Evolutionary conservation across 2,797 vertebrate species (phyloP).

Genomic region (Danio tinwini): DNA sequence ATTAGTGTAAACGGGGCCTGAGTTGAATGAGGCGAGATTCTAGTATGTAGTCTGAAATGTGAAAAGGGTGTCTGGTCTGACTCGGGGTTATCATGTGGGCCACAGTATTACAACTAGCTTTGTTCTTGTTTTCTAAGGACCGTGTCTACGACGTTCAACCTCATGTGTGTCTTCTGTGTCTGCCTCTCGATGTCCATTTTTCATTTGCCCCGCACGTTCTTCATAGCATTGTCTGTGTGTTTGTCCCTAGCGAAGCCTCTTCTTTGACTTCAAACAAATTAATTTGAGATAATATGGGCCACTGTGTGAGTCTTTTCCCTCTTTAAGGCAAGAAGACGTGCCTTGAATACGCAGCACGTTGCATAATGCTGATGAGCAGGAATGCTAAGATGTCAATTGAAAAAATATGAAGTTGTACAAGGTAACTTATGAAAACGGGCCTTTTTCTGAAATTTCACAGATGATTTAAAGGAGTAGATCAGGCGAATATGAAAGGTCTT

Average conservation of each 20-base stretch:
- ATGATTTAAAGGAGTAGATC: constrained; percentile 8
- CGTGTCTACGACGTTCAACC: constrained; percentile 20
- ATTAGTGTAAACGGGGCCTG: too few relatives aligned
- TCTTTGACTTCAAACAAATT: constrained; percentile 32
- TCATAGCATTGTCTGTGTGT: not conserved
- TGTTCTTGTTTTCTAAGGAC: constrained; percentile 25
- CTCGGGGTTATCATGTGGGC: not conserved
- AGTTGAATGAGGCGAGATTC: too few relatives aligned
- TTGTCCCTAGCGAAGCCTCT: constrained; percentile 10
- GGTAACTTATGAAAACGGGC: not conserved
- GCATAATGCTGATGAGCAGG: constrained; percentile 19
- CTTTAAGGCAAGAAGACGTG: constrained; percentile 7
- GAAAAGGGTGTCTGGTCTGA: not conserved
- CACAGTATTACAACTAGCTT: not conserved
- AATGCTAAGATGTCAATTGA: constrained; percentile 12
- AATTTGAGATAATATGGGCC: constrained; percentile 17
- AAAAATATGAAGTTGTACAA: not conserved
- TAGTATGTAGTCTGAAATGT: too few relatives aligned
- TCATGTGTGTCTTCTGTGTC: not conserved
- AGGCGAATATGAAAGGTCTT: not conserved
- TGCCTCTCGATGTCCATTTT: not conserved
- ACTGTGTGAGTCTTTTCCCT: not conserved
- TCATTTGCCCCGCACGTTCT: not conserved
- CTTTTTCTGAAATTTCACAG: not conserved
- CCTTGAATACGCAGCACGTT: constrained; percentile 6